A percentile compares a stretch with the other conserved stretches of the same genome.
phyloP scores from a whole-genome alignment of 2,113 vertebrate genomes.

The Notothenia coriiceps region DNA sequence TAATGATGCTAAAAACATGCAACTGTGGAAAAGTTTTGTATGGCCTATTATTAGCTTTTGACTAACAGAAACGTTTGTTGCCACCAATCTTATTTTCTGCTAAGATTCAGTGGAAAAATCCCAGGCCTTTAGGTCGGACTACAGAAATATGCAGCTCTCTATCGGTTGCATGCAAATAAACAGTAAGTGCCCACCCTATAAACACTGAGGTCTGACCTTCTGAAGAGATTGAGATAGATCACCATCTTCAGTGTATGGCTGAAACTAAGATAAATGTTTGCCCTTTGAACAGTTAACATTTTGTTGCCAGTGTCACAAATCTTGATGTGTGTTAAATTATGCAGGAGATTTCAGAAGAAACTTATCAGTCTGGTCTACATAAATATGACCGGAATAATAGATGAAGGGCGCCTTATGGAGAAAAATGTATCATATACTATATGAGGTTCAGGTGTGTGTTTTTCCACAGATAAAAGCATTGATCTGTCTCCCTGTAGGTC shows the following conservation, averaged over 20 bases:
- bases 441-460: background rate
- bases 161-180: no score
- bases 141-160: no score
- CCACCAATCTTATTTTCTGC: no score
- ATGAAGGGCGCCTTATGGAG: slow-evolving; percentile 10
- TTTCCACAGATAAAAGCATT: slow-evolving; percentile 23
- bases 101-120: no score
- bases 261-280: slow-evolving; percentile 19
- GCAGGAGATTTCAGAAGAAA: slow-evolving; percentile 34
- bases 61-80: no score
- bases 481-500: slow-evolving; percentile 83
- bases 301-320: slow-evolving; percentile 5
- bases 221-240: background rate
- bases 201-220: background rate
- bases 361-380: slow-evolving; percentile 10
- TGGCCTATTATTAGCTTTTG: no score
- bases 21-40: no score
- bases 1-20: no score
- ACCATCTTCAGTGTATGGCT: background rate
- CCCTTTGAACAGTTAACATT: slow-evolving; percentile 34
- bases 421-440: slow-evolving; percentile 2
- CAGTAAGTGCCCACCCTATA: no score
- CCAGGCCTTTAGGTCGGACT: no score
- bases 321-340: slow-evolving; percentile 36
- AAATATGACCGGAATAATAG: slow-evolving; percentile 36